Percentiles rank a stretch among this genome's conserved stretches.
Evolutionary conservation across 2,113 vertebrate species (phyloP).

Genomic region (Dinomys branickii): DNA sequence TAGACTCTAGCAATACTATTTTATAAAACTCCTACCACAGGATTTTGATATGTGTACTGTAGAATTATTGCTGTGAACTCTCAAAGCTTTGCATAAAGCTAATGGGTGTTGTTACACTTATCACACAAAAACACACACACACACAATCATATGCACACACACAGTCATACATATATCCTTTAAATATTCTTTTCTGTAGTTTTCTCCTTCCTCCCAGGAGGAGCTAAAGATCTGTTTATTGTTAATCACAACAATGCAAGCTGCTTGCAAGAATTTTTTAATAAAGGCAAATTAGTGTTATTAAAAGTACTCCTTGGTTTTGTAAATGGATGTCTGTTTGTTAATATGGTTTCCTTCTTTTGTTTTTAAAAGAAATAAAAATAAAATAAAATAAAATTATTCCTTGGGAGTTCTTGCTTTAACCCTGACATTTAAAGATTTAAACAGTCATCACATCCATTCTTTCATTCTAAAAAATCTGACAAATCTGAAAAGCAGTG

Average conservation of each 20-base stretch:
- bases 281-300: neutral
- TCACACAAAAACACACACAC: neutral
- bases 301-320: neutral
- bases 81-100: neutral
- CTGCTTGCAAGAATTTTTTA: neutral
- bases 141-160: no score
- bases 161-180: accelerated
- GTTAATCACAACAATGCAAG: neutral
- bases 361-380: no score
- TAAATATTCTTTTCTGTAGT: neutral
- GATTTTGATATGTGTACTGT: neutral
- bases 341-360: no score
- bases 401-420: neutral
- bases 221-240: neutral
- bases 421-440: neutral
- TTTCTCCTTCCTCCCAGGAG: neutral
- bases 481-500: neutral
- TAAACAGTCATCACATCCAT: neutral
- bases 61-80: neutral
- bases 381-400: neutral
- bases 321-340: no score
- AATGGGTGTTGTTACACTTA: neutral
- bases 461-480: neutral
- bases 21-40: neutral
- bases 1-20: neutral